Percentiles rank a stretch among this genome's conserved stretches.
Conservation (phyloP, 92 coral and sea anemone species). For the Actinernus sp. region DNA sequence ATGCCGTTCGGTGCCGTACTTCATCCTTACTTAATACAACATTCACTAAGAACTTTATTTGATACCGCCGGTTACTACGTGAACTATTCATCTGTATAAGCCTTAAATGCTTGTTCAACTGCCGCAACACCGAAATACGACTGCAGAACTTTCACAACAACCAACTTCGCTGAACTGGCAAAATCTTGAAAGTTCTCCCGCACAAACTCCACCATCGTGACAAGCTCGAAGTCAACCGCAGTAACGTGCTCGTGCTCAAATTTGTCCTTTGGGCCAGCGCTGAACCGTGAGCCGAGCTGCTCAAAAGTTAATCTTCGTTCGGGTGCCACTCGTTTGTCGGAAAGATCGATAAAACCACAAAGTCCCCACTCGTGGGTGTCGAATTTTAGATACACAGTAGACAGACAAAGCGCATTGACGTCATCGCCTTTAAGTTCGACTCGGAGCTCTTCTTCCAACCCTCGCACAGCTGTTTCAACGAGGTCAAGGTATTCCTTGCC, state of each 20-base stretch:
- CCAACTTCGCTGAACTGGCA: slow-evolving; percentile 98
- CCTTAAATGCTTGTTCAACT: slow-evolving; percentile 84
- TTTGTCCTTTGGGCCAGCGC: slow-evolving; percentile 93
- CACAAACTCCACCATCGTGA: slow-evolving; percentile 91
- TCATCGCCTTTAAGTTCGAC: slow-evolving; percentile 82
- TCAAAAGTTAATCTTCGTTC: slow-evolving; percentile 85
- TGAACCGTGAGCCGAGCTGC: slow-evolving; percentile 84
- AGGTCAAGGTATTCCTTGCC: slow-evolving; percentile 71
- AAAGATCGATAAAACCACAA: slow-evolving; percentile 97
- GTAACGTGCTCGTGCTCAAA: slow-evolving; percentile 89
- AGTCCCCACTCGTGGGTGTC: slow-evolving; percentile 99
- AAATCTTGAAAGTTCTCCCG: slow-evolving; percentile 87
- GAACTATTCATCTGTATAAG: slow-evolving; percentile 64
- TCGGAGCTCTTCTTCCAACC: slow-evolving; percentile 93
- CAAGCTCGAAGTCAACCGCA: slow-evolving; percentile 84
- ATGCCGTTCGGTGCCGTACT: no score
- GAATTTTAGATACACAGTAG: slow-evolving; percentile 94
- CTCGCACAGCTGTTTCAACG: slow-evolving; percentile 92
- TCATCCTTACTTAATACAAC: no score
- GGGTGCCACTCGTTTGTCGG: slow-evolving; percentile 87
- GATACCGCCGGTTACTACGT: no score
- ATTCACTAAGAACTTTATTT: no score
- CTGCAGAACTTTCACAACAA: slow-evolving; percentile 97
- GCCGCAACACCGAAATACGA: slow-evolving; percentile 91
- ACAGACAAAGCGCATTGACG: slow-evolving; percentile 82